These are phyloP conservation scores for Pandemis corylana DNA, from an alignment of 2,888 invertebrate species.

Conservation along the genomic window DNA sequence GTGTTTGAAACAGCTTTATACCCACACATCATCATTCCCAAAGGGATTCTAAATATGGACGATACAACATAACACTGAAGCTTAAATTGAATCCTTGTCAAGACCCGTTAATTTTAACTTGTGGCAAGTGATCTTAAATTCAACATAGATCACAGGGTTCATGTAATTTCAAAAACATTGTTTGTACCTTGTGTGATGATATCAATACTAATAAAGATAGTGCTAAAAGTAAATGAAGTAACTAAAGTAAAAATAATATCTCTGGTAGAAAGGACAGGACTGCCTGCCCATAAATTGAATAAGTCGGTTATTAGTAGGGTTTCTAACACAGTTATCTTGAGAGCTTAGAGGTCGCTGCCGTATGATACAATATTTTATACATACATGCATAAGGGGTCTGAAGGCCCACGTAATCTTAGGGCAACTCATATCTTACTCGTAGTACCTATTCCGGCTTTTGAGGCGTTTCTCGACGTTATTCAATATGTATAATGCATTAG, in stretches of 20 bases:
- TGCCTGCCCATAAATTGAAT: constrained; percentile 4
- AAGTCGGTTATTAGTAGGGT: background rate
- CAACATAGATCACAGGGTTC: background rate
- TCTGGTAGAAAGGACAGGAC: no score
- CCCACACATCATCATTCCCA: background rate
- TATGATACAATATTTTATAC: background rate
- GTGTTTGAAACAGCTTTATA: background rate
- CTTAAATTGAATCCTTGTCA: background rate
- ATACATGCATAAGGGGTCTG: background rate
- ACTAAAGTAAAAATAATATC: background rate
- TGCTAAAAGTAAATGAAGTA: background rate
- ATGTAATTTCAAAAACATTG: background rate
- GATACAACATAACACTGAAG: background rate
- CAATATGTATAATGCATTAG: background rate
- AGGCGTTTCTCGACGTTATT: background rate
- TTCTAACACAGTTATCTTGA: constrained; percentile 3
- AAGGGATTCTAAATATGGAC: background rate
- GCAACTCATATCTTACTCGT: background rate
- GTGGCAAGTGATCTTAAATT: background rate
- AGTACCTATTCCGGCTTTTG: background rate
- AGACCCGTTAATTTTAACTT: background rate
- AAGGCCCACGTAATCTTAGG: constrained; percentile 3
- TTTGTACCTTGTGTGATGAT: background rate
- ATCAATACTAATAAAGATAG: background rate
- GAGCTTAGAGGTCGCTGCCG: background rate